Evolutionary conservation across 2,888 invertebrate species (phyloP).

Genomic region (Apodemia duryi): DNA sequence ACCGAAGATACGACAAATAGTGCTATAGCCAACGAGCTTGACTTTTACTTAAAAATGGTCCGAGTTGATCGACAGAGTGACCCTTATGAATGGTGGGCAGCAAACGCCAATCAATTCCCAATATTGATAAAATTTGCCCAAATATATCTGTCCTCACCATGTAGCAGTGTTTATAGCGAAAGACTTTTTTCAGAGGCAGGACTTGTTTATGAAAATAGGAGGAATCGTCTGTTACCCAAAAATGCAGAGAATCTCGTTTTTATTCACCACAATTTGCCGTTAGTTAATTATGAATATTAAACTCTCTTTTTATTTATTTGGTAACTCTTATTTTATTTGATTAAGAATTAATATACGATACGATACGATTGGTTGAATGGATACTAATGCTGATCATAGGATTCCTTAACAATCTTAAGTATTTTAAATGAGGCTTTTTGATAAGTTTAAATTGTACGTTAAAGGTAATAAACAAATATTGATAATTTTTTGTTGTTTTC

Average conservation of each 20-base stretch:
- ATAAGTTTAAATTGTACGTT: too few relatives aligned
- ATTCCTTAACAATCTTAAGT: too few relatives aligned
- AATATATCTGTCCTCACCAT: slow-evolving; percentile 20
- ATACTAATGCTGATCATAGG: too few relatives aligned
- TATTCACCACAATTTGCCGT: not conserved
- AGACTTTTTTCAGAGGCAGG: not conserved
- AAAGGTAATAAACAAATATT: too few relatives aligned
- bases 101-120: slow-evolving; percentile 22
- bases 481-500: too few relatives aligned
- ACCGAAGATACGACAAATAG: not conserved
- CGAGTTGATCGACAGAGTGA: slow-evolving; percentile 6
- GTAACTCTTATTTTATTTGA: too few relatives aligned
- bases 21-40: not conserved
- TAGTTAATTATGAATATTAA: not conserved
- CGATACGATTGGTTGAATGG: too few relatives aligned
- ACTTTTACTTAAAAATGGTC: not conserved
- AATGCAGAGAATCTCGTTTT: too few relatives aligned
- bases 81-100: slow-evolving; percentile 26
- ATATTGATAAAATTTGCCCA: slow-evolving; percentile 23
- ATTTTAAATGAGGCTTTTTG: too few relatives aligned
- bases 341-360: too few relatives aligned
- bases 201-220: not conserved
- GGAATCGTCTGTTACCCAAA: not conserved
- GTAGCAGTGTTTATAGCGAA: slow-evolving; percentile 23
- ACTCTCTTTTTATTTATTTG: too few relatives aligned